Evolutionary conservation across 2,113 vertebrate species (phyloP), one percentile per base, ranked within the genome.

Genomic region (Gymnarchus niloticus): DNA sequence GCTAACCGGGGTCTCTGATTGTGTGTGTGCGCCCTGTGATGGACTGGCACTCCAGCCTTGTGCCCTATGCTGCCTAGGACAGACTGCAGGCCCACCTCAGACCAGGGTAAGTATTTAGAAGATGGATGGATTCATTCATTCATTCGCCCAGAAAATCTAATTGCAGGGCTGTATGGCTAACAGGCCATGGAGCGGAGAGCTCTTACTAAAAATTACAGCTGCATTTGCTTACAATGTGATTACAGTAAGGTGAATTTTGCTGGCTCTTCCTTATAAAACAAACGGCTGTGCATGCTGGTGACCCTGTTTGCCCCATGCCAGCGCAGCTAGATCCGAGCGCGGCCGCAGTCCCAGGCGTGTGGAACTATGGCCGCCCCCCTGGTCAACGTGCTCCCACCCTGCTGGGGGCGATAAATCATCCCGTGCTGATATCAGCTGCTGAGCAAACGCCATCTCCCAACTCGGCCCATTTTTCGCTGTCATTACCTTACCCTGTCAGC

Each of bases 391-490:
- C 87, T 88, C 85, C 84, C 87, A 81, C 77, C 84, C 87, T 89
- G 87, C 90, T 92, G 76, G 88, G 85, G 86, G 87, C 89, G 89
- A 89, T 91, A 90, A 92, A 85, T 93, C 86, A 90, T 91, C 93
- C 92, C 87, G 89, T 86, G 86, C 89, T 88, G 57, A 37, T 89
- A 89, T 92, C 89, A 93, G 86, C 87, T 89, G 89, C 89, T 87
- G 89, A 84, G 76, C 89, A 90, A 90, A 92, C 92, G 90, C 89
- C 84, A 86, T 84, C 90, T 86, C 85, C 91, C 89, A 69, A 89
- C 88, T 89, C 88, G 91, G 85, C 88, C 91, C 88, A 92, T 88
- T 91, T 88, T 92, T 93, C 90, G 93, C 93, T 88, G 91, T 69
- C 0, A 46, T 85, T 86, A 88, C 90, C 86, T 89, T 84, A 87